These are phyloP conservation scores for Stenodera caucasica DNA, from an alignment of 2,888 invertebrate genomes.

Conservation along the genomic window DNA sequence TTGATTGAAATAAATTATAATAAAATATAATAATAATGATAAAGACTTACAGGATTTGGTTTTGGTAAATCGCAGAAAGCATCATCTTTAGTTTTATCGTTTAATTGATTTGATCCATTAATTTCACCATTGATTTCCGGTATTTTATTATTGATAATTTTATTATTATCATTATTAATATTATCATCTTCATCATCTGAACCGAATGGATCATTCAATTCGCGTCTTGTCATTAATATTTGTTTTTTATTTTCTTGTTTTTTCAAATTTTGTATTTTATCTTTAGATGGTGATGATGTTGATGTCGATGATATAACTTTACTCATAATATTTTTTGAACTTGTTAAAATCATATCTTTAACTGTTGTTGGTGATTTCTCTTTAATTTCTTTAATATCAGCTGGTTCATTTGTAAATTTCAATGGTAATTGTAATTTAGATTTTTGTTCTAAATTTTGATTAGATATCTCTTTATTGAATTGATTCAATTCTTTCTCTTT, in stretches of 20 bases:
- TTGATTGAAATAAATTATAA: background rate
- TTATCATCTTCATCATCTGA: conserved; percentile 82
- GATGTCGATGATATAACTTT: conserved; percentile 65
- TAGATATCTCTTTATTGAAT: conserved; percentile 36
- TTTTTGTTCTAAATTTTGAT: conserved; percentile 34
- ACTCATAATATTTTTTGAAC: conserved; percentile 71
- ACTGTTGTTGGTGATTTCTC: conserved; percentile 65
- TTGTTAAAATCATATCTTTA: conserved; percentile 68
- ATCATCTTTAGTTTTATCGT: conserved; percentile 32
- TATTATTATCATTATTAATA: conserved; percentile 31
- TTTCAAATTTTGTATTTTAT: conserved; percentile 58
- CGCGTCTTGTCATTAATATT: conserved; percentile 79
- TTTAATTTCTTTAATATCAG: conserved; percentile 45
- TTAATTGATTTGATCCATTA: conserved; percentile 26
- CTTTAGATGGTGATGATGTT: conserved; percentile 64
- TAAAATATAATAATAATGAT: background rate
- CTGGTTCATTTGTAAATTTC: conserved; percentile 47
- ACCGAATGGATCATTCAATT: conserved; percentile 86
- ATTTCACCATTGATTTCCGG: conserved; percentile 43
- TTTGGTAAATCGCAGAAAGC: conserved; percentile 49
- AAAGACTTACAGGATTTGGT: conserved; percentile 49
- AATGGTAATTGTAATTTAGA: conserved; percentile 49
- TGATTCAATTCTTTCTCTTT: conserved; percentile 43
- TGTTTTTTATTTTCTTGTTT: conserved; percentile 47
- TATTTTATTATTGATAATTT: conserved; percentile 32